Conservation (phyloP, 2,113 vertebrate species). For the Capreolus pygargus region DNA sequence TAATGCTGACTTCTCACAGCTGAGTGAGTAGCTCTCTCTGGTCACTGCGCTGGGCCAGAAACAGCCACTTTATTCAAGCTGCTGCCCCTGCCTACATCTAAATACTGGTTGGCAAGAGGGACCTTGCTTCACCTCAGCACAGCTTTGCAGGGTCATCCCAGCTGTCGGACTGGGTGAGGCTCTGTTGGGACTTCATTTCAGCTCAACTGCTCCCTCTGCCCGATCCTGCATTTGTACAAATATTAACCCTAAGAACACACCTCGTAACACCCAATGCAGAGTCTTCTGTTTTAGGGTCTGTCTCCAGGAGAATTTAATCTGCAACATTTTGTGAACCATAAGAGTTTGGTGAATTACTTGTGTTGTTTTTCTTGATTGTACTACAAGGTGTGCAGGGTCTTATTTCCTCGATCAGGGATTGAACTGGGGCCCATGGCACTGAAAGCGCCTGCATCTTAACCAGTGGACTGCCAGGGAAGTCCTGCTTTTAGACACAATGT, state of each 20-base stretch:
- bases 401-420: background rate
- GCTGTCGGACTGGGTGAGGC: background rate
- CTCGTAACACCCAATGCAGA: background rate
- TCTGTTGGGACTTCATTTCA: background rate
- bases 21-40: too few species aligned
- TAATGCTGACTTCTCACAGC: background rate
- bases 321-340: background rate
- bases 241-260: background rate
- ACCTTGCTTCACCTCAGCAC: background rate
- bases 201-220: background rate
- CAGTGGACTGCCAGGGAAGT: background rate
- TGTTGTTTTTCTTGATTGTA: background rate
- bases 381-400: background rate
- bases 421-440: background rate
- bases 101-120: background rate
- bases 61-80: background rate
- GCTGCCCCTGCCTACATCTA: background rate
- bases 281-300: background rate
- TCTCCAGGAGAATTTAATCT: background rate
- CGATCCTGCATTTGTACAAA: background rate
- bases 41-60: background rate
- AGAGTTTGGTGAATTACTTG: background rate
- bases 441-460: background rate
- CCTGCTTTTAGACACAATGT: background rate
- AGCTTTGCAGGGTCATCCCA: background rate